These are phyloP conservation scores for Sciaenops ocellatus DNA, from an alignment of 2,797 vertebrate species.

Conservation along the genomic window DNA sequence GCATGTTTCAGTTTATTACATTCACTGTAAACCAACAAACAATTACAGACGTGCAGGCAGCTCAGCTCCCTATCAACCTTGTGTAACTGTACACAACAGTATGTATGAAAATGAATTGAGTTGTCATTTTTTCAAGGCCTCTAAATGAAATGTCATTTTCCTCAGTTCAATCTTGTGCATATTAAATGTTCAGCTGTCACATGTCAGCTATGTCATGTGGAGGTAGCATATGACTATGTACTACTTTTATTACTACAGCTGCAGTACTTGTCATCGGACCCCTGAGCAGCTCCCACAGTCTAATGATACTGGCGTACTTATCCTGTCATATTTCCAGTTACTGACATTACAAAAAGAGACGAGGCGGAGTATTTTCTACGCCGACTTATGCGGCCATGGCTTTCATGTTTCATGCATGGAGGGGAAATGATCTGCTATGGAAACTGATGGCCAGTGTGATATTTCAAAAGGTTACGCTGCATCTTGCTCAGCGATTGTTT, in stretches of 20 bases:
- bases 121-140: constrained; percentile 24
- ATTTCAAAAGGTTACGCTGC: constrained; percentile 87
- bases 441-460: constrained; percentile 82
- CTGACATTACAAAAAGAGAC: constrained; percentile 48
- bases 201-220: constrained; percentile 17
- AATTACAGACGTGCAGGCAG: constrained; percentile 26
- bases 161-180: constrained; percentile 5
- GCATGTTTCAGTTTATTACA: constrained; percentile 37
- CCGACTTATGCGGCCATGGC: constrained; percentile 62
- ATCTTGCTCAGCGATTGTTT: constrained; percentile 83
- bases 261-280: constrained; percentile 34
- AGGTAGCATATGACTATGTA: constrained; percentile 25
- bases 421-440: constrained; percentile 60
- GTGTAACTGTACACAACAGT: constrained; percentile 18
- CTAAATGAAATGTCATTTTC: constrained; percentile 33
- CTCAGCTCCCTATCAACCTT: neutral
- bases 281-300: constrained; percentile 29
- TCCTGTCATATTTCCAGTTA: constrained; percentile 58
- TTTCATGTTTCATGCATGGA: constrained; percentile 66
- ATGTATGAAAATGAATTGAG: constrained; percentile 23
- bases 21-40: constrained; percentile 45
- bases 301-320: constrained; percentile 52
- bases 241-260: constrained; percentile 40
- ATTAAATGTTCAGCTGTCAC: constrained; percentile 29
- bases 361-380: constrained; percentile 30